These are phyloP conservation scores for Rallus limicola DNA, from an alignment of 2,113 vertebrate species.

Conservation along the genomic window DNA sequence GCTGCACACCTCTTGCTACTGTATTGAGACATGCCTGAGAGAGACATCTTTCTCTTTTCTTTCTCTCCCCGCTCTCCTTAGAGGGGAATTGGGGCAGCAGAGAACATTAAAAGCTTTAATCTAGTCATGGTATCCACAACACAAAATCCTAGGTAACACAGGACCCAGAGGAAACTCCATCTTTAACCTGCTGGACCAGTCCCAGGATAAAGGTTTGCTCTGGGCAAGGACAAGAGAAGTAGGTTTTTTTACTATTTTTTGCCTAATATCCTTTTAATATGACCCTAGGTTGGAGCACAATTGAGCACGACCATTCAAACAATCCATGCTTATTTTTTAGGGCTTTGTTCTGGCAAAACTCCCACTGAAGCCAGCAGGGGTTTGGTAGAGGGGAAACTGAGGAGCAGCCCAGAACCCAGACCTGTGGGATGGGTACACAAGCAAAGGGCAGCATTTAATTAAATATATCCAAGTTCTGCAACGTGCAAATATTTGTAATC, in stretches of 20 bases:
- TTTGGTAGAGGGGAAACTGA: not conserved
- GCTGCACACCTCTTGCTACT: slow-evolving; percentile 1
- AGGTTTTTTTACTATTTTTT: not conserved
- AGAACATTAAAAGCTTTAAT: not conserved
- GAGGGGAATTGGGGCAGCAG: slow-evolving; percentile 20
- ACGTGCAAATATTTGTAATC: not conserved
- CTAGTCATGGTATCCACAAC: not conserved
- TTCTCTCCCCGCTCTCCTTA: not conserved
- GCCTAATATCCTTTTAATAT: not conserved
- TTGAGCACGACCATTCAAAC: not conserved
- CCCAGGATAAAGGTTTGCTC: not conserved
- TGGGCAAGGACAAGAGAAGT: slow-evolving; percentile 14
- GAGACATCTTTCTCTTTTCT: not conserved
- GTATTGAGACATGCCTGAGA: not conserved
- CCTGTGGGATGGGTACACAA: not conserved
- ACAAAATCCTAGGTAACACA: not conserved
- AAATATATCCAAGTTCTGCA: not conserved
- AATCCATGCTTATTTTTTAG: slow-evolving; percentile 18
- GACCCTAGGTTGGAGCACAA: not conserved
- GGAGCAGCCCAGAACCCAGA: not conserved
- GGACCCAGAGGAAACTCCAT: not conserved
- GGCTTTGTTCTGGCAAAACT: slow-evolving; percentile 19
- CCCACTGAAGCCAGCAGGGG: not conserved
- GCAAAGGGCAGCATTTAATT: not conserved
- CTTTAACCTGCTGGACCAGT: not conserved